Evolutionary conservation across 2,113 vertebrate genomes (phyloP).

Genomic region (Crypturellus undulatus): DNA sequence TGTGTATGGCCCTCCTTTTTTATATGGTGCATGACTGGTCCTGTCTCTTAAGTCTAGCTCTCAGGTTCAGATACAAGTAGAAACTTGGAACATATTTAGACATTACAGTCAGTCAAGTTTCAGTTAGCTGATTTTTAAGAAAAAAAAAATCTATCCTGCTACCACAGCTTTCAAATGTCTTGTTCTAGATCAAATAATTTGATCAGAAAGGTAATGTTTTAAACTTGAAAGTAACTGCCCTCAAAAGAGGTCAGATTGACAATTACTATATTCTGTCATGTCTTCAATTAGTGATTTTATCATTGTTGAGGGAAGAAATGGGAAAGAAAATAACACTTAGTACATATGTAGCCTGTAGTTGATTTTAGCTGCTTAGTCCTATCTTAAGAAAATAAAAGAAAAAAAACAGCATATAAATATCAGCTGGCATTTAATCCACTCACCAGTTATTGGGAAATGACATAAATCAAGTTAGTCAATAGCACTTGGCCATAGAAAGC

Average conservation of each 20-base stretch:
- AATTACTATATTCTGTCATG: not conserved
- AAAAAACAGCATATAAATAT: not conserved
- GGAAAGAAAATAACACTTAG: not conserved
- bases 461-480: not conserved
- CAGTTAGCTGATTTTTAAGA: not conserved
- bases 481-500: not conserved
- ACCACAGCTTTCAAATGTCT: not conserved
- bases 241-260: not conserved
- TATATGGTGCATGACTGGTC: not conserved
- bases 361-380: not conserved
- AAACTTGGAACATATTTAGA: not conserved
- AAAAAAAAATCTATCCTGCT: not conserved
- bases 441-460: not conserved
- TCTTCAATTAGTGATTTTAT: not conserved
- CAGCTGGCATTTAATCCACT: not conserved
- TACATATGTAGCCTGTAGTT: not conserved
- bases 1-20: not conserved
- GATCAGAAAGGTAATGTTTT: not conserved
- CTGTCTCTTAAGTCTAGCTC: not conserved
- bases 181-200: not conserved
- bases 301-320: not conserved
- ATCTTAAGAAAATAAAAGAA: not conserved
- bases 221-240: conserved; percentile 18
- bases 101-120: not conserved
- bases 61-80: not conserved